Evolutionary conservation across 2,888 invertebrate species (phyloP).

Genomic region (Oligia fasciuncula): DNA sequence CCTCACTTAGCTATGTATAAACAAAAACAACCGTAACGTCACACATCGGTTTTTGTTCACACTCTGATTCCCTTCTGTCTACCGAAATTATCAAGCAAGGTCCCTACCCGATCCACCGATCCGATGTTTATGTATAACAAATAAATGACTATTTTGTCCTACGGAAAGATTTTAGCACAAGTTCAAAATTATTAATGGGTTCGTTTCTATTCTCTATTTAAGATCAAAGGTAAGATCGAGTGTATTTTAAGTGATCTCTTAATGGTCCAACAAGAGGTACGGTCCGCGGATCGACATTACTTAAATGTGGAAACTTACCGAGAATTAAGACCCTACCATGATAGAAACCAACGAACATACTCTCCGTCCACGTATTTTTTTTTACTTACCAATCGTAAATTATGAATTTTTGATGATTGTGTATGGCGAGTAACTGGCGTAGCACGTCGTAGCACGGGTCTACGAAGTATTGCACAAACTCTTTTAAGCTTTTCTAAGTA

Average conservation of each 20-base stretch:
- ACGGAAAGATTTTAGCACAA: constrained; percentile 46
- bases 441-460: constrained; percentile 23
- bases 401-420: not conserved
- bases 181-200: constrained; percentile 63
- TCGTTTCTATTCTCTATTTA: constrained; percentile 53
- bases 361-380: not conserved
- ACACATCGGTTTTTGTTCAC: constrained; percentile 74
- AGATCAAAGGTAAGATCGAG: constrained; percentile 50
- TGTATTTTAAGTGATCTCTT: constrained; percentile 56
- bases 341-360: constrained; percentile 16
- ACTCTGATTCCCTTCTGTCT: constrained; percentile 57
- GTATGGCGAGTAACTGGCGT: not conserved
- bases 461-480: constrained; percentile 12
- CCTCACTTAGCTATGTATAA: constrained; percentile 77
- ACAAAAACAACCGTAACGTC: constrained; percentile 78
- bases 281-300: constrained; percentile 23
- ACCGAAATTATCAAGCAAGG: constrained; percentile 21
- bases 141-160: constrained; percentile 25
- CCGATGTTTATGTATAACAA: constrained; percentile 12
- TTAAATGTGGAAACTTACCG: constrained; percentile 37
- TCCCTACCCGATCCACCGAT: constrained; percentile 14
- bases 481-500: not conserved
- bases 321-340: constrained; percentile 6
- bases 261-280: constrained; percentile 46
- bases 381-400: not conserved